Percentiles rank a stretch among this genome's conserved stretches.
Conservation (phyloP, 2,797 vertebrate species). For the Dendrocincla tyrannina region DNA sequence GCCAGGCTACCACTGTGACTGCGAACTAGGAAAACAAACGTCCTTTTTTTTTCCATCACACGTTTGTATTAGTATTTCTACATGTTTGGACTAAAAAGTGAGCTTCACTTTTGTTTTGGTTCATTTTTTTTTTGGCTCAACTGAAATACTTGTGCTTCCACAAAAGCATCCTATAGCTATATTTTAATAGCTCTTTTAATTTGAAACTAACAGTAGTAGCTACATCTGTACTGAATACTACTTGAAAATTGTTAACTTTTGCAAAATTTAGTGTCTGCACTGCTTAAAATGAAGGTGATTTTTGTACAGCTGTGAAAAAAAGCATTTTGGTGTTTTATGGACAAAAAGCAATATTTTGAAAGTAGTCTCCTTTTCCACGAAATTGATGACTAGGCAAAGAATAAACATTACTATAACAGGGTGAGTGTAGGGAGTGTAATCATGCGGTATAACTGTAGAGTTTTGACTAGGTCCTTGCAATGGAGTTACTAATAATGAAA, state of each 20-base stretch:
- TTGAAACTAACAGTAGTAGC: neutral
- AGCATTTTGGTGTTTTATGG: neutral
- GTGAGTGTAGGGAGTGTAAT: neutral
- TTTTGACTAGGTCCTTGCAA: neutral
- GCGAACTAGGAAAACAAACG: neutral
- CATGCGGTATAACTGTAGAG: neutral
- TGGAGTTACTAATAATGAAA: neutral
- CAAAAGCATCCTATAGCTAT: neutral
- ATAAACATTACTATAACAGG: neutral
- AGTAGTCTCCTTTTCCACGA: accelerated
- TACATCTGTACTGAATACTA: neutral
- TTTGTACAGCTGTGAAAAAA: neutral
- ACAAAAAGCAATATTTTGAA: neutral
- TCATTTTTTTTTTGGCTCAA: slow-evolving; percentile 13
- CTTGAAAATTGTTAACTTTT: neutral
- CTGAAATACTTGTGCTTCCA: neutral
- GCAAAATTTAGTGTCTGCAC: neutral
- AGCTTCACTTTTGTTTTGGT: neutral
- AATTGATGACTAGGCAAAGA: neutral
- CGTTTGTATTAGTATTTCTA: neutral
- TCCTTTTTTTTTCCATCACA: neutral
- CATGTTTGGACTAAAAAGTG: neutral
- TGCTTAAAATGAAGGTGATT: accelerated
- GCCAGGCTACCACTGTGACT: neutral
- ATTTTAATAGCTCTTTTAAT: neutral